Conservation (phyloP, 1,140 invertebrate species). For the Propsilocerus akamusi region DNA sequence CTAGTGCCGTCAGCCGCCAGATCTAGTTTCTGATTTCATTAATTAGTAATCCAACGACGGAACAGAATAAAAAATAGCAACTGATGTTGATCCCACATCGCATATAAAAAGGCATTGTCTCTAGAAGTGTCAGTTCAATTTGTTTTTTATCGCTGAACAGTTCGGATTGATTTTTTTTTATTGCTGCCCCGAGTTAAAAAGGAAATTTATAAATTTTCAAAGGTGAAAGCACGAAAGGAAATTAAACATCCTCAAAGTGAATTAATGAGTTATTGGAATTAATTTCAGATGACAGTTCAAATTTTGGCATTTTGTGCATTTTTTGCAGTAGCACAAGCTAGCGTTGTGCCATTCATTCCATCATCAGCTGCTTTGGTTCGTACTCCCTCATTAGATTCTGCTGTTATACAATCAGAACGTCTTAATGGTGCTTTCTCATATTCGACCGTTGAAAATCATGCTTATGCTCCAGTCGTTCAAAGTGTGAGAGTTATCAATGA, state of each 20-base stretch:
- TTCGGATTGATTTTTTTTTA: background rate
- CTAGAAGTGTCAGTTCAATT: background rate
- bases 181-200: background rate
- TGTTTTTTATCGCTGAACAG: background rate
- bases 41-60: background rate
- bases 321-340: background rate
- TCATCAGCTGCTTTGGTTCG: conserved; percentile 22
- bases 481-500: conserved; percentile 21
- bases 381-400: conserved; percentile 28
- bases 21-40: background rate
- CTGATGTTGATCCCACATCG: background rate
- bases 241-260: too few species aligned
- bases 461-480: conserved; percentile 27
- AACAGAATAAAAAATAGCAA: too few species aligned
- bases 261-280: too few species aligned
- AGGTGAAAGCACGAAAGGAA: background rate
- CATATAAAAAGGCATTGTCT: background rate
- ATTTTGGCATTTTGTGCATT: background rate
- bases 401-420: conserved; percentile 29
- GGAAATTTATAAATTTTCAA: background rate
- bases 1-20: too few species aligned
- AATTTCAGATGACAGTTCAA: background rate
- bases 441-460: conserved; percentile 30
- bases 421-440: conserved; percentile 36
- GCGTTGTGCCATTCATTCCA: conserved; percentile 3